Base-by-base conservation (phyloP, 2,797 vertebrate species). In the Intellagama lesueurii region DNA sequence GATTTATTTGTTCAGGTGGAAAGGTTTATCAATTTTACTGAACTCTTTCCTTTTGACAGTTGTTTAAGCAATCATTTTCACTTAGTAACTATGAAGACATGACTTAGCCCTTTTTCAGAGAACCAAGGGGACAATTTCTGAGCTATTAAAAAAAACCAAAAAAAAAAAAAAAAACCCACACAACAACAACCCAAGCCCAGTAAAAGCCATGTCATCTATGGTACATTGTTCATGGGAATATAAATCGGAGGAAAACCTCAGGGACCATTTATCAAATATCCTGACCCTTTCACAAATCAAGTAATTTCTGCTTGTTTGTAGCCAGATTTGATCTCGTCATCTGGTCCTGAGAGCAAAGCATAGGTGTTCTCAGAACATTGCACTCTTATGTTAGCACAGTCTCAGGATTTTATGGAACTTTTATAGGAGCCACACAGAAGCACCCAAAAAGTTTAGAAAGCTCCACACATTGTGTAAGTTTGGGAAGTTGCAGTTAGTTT, bases 61-160 rank as follows among this genome's bases (percentile, higher is more conserved):
- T 72, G 26, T 88, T 64, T 82, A 81, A 28, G 49, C 19, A 69
- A 87, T 24, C 66, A 79, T 84, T 84, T 85, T 79, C 64, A 72
- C 32, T 49, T 81, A 35, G 69, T 66, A 66, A 75, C 69, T 85
- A 81, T 68, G 40, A 52, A 85, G 35, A 73, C 28, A 7, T 7
- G 72, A 6, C 28, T 81, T 64, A 85, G 70, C 1, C n/a, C 35
- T 52, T 68, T 78, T 78, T 16, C 40, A 88, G 32, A 77, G 40
- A 83, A 16, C 40, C 22, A 68, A 35, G 9, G 69, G 30, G 30
- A 44, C 35, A 81, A 49, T 66, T 32, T 73, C 9, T 49, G 17
- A 66, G 22, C 14, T 80, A 72, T 47, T 64, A 64, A 64, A 64
- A 64, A 9, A 56, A 56, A 56, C n/a, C n/a, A n/a, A n/a, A n/a